Base-by-base conservation (phyloP, 2,113 vertebrate species). In the Ifrita kowaldi region DNA sequence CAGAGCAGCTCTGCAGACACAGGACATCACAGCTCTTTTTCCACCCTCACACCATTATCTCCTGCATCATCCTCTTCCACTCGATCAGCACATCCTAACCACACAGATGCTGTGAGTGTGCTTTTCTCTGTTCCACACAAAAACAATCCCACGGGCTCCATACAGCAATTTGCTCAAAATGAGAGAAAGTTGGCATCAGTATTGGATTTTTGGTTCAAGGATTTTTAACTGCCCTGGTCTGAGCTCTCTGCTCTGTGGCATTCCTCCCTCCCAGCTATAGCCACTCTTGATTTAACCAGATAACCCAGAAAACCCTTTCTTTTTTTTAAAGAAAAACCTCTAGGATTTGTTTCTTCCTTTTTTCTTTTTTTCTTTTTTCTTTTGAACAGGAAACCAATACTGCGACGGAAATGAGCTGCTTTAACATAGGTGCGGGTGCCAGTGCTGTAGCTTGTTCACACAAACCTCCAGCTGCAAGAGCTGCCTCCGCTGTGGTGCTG, bases 361-460 rank as follows among this genome's bases (percentile, higher is more conserved):
- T 62, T 67, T 12, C 30, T 46, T 16, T 20, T 19, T 33, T 62
- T 33, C 39, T 19, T 24, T 19, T 33, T 62, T 52, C 12, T 87
- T 91, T 79, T 50, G 35, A 80, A 93, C 95, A 96, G 93, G 90
- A 96, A 96, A 75, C 90, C 60, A 13, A 23, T 30, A 50, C 35
- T 53, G 44, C 76, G 37, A 7, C 47, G 35, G 92, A 92, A 95
- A 56, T 9, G 5, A 44, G 71, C 52, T 47, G 75, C 86, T 62
- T 24, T 37, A 57, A 32, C 33, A 9, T 33, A 69, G 83, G 35
- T 57, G 79, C 2, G 2, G 67, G 59, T 53, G 68, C 84, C 79
- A 46, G 46, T 9, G n/a, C 65, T 69, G 27, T 5, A 49, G 62
- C 63, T 65, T 3, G 19, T 17, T 91, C 70, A 23, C 46, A 53